phyloP scores from a whole-genome alignment of 2,113 vertebrate species.

The Montifringilla adamsi region DNA sequence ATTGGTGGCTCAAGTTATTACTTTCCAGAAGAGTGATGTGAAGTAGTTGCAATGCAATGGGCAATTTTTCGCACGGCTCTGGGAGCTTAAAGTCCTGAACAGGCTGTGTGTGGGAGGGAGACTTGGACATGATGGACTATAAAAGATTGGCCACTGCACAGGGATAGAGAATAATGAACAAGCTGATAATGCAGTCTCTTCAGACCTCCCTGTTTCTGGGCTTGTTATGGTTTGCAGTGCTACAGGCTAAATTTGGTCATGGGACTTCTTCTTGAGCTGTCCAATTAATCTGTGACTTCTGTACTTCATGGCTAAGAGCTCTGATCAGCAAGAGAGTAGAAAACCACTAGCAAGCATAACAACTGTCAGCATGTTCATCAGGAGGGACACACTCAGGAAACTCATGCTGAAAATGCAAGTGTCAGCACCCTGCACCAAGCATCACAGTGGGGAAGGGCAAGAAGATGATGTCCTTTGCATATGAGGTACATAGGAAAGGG shows the following conservation, averaged over 20 bases:
- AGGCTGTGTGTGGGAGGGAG: neutral
- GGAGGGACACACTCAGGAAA: neutral
- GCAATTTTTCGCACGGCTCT: neutral
- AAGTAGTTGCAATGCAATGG: neutral
- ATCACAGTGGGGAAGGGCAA: neutral
- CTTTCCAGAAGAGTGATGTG: neutral
- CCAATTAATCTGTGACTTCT: neutral
- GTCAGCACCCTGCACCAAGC: neutral
- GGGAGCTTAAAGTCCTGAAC: neutral
- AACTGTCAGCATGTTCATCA: neutral
- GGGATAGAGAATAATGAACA: neutral
- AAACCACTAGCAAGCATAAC: neutral
- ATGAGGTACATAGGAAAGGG: neutral
- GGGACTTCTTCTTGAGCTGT: neutral
- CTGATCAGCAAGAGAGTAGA: neutral
- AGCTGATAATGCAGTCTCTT: neutral
- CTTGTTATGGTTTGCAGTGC: neutral
- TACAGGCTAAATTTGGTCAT: constrained; percentile 1
- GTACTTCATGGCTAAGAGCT: neutral
- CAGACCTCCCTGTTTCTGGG: neutral
- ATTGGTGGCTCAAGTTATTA: neutral
- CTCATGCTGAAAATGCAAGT: neutral
- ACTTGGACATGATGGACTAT: neutral
- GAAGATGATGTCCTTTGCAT: neutral
- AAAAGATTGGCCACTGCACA: neutral